phyloP scores from a whole-genome alignment of 2,888 invertebrate species.

The Balanococcus diminutus region DNA sequence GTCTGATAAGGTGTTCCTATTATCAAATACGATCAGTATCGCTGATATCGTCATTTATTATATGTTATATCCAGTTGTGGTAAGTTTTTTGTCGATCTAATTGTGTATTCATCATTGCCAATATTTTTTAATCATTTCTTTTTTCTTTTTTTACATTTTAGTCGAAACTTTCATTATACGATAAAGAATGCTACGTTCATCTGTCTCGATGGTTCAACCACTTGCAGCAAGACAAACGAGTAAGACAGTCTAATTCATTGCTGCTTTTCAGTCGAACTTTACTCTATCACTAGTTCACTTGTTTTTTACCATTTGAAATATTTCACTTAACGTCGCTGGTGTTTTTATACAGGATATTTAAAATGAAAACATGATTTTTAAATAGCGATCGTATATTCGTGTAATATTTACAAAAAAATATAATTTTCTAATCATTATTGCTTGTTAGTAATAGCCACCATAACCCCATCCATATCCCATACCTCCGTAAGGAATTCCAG shows the following conservation, averaged over 20 bases:
- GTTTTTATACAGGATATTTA: not conserved
- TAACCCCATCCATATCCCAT: constrained; percentile 30
- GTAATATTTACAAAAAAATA: not conserved
- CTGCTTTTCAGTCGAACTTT: constrained; percentile 46
- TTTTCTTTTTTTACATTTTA: not conserved
- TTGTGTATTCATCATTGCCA: not conserved
- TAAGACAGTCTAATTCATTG: constrained; percentile 44
- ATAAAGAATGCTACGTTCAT: constrained; percentile 43
- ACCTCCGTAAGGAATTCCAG: constrained; percentile 9
- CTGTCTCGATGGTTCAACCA: constrained; percentile 53
- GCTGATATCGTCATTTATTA: constrained; percentile 45
- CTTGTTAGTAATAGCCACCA: not conserved
- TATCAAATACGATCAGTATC: constrained; percentile 32
- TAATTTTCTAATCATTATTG: not conserved
- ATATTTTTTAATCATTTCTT: not conserved
- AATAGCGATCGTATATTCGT: not conserved
- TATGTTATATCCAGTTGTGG: constrained; percentile 27
- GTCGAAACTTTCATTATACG: constrained; percentile 33
- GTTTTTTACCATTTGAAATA: not conserved
- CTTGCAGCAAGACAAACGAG: constrained; percentile 45
- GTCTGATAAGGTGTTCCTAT: constrained; percentile 5
- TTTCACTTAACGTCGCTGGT: not conserved
- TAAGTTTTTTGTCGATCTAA: not conserved
- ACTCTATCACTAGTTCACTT: not conserved
- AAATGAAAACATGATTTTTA: not conserved